These are phyloP conservation scores for Macrophya annulata DNA, from an alignment of 2,888 invertebrate species.

Conservation along the genomic window DNA sequence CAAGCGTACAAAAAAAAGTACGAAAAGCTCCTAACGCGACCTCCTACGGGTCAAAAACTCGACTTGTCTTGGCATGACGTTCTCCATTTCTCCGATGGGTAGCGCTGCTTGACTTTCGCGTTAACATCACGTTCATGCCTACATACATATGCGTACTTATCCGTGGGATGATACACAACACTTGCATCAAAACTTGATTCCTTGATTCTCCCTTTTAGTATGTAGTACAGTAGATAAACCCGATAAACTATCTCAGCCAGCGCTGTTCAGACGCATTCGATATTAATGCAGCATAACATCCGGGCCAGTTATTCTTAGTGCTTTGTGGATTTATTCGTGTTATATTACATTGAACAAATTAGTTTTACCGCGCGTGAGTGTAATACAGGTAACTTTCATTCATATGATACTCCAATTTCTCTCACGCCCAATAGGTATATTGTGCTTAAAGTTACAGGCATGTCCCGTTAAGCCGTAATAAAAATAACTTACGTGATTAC, in stretches of 20 bases:
- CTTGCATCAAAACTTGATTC: neutral
- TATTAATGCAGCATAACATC: neutral
- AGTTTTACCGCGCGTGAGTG: constrained; percentile 31
- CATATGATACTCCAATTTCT: neutral
- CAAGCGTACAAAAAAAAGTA: constrained; percentile 21
- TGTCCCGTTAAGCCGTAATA: neutral
- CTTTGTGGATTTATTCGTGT: neutral
- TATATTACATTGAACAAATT: constrained; percentile 20
- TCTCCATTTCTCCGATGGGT: neutral
- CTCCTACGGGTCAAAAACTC: neutral
- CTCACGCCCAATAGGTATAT: neutral
- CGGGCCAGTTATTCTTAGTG: neutral
- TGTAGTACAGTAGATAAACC: constrained; percentile 12
- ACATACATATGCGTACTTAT: neutral
- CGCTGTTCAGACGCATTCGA: neutral
- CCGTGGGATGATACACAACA: neutral
- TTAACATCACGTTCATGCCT: no score
- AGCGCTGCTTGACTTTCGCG: neutral
- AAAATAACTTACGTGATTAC: neutral
- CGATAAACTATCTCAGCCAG: neutral
- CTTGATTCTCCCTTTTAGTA: neutral
- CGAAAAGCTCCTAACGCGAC: neutral
- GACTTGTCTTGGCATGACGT: neutral
- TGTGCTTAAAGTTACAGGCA: neutral
- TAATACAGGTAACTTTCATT: neutral